Base-by-base conservation (phyloP, 2,113 vertebrate species). In the Siniperca knerii region DNA sequence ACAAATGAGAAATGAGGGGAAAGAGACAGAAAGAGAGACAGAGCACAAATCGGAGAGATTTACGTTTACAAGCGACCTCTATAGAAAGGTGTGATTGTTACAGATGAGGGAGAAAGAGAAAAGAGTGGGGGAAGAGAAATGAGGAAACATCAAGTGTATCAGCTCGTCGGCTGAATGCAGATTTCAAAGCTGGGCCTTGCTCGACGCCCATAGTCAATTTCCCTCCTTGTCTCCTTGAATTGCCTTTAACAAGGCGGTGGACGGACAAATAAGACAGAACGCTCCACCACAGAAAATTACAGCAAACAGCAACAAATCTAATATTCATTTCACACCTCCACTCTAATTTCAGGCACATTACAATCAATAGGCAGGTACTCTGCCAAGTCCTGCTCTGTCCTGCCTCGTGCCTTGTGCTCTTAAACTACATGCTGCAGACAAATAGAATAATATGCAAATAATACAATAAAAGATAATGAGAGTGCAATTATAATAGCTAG, bases 301-400 rank as follows among this genome's bases (percentile, higher is more conserved):
- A 87, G 69, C 69, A 33, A 90, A 87, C 48, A 23, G 48, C 80
- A 83, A 86, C 92, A 92, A 87, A 90, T 90, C 83, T 87, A 81
- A 89, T 81, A 83, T 89, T 89, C 73, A 81, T 86, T 91, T 90
- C 89, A 90, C 92, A 86, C 73, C 92, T 89, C 70, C 57, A 4
- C 68, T 85, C 48, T 90, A 50, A 85, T 90, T 91, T 54, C 81
- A 89, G 78, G 60, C 76, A 57, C 62, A 84, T 86, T 86, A 80
- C 72, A 83, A 87, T 91, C 81, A 84, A 79, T 70, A 74, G n/a
- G 23, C 73, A 78, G 85, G 83, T 77, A 2, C n/a, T 54, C 37
- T 29, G 77, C 50, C n/a, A 46, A 23, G 58, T 57, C 60, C 61
- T 10, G 35, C 48, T 18, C 29, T 10, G 67, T 3, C 29, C 81